phyloP scores from a whole-genome alignment of 2,797 vertebrate species.

The Smutsia temminckii region DNA sequence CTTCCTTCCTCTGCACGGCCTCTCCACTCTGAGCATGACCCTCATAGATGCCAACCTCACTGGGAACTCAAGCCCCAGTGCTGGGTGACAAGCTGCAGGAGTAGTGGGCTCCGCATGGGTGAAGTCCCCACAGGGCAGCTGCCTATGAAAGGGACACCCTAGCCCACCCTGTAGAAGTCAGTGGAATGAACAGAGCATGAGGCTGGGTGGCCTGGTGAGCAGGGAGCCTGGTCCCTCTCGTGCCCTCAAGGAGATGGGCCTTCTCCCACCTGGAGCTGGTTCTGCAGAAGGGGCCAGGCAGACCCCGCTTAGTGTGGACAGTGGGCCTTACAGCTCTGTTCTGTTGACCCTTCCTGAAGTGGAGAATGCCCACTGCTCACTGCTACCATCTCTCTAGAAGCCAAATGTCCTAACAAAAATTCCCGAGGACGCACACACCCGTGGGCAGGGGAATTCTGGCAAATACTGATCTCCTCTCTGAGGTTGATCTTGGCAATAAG shows the following conservation, averaged over 20 bases:
- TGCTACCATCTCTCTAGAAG: background rate
- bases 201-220: fast-evolving
- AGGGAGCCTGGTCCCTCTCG: background rate
- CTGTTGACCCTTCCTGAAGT: background rate
- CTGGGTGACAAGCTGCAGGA: background rate
- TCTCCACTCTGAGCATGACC: background rate
- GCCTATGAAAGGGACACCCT: background rate
- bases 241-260: background rate
- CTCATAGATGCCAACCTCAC: too few species aligned
- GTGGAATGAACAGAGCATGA: fast-evolving
- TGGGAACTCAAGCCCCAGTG: background rate
- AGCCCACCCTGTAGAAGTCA: background rate
- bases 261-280: background rate
- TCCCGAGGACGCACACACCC: background rate
- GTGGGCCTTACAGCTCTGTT: background rate
- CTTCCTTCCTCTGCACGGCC: background rate
- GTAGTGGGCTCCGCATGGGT: background rate
- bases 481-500: background rate
- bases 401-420: background rate
- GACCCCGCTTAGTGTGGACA: fast-evolving
- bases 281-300: background rate
- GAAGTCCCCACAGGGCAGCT: background rate
- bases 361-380: background rate
- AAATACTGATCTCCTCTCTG: background rate
- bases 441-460: background rate